Conservation (phyloP, 2,888 invertebrate species). For the Calliopum simillimum region DNA sequence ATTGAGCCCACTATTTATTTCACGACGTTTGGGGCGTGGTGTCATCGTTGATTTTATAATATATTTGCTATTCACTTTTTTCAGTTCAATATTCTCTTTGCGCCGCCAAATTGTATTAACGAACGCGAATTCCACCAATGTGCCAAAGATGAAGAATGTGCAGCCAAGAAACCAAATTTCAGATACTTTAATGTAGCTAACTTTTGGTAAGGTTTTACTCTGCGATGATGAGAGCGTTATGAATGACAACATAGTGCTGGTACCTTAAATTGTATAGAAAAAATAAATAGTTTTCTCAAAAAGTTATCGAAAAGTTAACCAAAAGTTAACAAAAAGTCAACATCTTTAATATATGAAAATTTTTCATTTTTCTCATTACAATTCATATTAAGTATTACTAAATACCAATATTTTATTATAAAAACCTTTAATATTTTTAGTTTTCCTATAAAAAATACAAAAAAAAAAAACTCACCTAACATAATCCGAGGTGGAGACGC, state of each 20-base stretch:
- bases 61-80: constrained; percentile 62
- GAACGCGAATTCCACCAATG: constrained; percentile 61
- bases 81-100: constrained; percentile 61
- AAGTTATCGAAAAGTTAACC: too few species aligned
- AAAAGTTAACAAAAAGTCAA: too few species aligned
- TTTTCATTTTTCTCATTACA: too few species aligned
- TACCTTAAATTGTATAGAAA: constrained; percentile 47
- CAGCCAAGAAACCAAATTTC: constrained; percentile 62
- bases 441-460: not conserved
- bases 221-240: constrained; percentile 61
- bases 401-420: too few species aligned
- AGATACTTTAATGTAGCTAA: constrained; percentile 62
- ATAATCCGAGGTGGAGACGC: constrained; percentile 61
- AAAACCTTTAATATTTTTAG: not conserved
- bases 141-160: constrained; percentile 63
- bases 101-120: constrained; percentile 63
- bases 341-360: too few species aligned
- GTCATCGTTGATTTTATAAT: constrained; percentile 61
- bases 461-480: constrained; percentile 51
- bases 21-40: constrained; percentile 58
- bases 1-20: constrained; percentile 49
- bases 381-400: too few species aligned
- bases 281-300: not conserved
- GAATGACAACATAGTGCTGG: constrained; percentile 62
- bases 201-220: constrained; percentile 60